Percentiles rank a stretch among this genome's conserved stretches.
Conservation (phyloP, 2,888 invertebrate genomes). For the Hirudinaria manillensis region DNA sequence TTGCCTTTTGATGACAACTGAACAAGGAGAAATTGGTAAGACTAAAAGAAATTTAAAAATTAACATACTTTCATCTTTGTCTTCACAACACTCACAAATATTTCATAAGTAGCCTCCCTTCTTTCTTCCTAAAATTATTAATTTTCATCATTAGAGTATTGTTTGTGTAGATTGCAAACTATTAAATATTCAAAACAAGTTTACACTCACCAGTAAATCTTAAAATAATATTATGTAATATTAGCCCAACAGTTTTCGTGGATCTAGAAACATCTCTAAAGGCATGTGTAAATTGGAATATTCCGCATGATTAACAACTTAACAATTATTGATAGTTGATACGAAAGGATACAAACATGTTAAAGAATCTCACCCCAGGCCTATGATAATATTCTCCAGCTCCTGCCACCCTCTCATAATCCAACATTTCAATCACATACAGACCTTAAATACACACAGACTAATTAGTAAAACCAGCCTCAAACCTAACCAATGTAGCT, state of each 20-base stretch:
- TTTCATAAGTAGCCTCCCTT: conserved; percentile 60
- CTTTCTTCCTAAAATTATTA: conserved; percentile 56
- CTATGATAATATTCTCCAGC: conserved; percentile 56
- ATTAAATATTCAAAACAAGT: too few species aligned
- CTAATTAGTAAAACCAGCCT: not conserved
- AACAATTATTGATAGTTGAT: too few species aligned
- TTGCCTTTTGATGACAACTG: not conserved
- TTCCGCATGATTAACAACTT: too few species aligned
- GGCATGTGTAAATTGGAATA: too few species aligned
- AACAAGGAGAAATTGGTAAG: not conserved
- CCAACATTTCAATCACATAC: conserved; percentile 55
- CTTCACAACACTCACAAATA: conserved; percentile 61
- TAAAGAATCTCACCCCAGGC: conserved; percentile 37
- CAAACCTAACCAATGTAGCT: not conserved
- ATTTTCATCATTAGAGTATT: too few species aligned
- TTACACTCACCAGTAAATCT: conserved; percentile 14
- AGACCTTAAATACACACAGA: conserved; percentile 14
- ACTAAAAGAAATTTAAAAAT: not conserved
- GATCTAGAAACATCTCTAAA: too few species aligned
- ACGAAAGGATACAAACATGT: too few species aligned
- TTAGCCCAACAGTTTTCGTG: not conserved
- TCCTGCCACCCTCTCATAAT: conserved; percentile 60
- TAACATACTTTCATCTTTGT: conserved; percentile 60
- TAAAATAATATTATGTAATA: not conserved
- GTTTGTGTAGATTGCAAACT: too few species aligned